Evolutionary conservation across 37 sponge, comb jelly and placozoan species (phyloP).

Genomic region (Theonella swinhoei): DNA sequence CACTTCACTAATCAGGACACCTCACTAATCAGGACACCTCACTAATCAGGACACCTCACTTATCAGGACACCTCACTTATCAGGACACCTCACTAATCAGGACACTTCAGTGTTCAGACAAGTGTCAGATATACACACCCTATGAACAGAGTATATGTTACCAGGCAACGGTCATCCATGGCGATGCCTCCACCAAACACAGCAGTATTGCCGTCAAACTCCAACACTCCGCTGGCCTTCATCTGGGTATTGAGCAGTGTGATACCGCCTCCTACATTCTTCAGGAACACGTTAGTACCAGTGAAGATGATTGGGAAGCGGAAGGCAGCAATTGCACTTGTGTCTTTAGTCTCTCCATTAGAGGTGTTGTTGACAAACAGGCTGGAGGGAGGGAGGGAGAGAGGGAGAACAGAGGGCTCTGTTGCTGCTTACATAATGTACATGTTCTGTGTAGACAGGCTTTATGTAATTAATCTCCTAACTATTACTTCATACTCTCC

Average conservation of each 20-base stretch:
- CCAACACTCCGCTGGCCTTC: conserved; percentile 44
- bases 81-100: no score
- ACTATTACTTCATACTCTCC: no score
- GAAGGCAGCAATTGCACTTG: conserved; percentile 82
- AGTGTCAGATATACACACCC: background rate
- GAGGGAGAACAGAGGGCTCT: background rate
- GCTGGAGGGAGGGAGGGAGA: conserved; percentile 10
- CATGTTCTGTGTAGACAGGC: no score
- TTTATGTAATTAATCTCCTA: no score
- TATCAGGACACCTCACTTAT: no score
- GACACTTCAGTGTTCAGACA: background rate
- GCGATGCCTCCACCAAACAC: conserved; percentile 82
- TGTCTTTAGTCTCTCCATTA: conserved; percentile 32
- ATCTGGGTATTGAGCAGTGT: conserved; percentile 74
- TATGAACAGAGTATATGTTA: conserved; percentile 14
- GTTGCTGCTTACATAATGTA: no score
- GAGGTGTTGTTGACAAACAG: conserved; percentile 69
- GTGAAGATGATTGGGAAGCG: conserved; percentile 67
- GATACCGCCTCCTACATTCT: conserved; percentile 75
- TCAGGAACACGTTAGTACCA: conserved; percentile 53
- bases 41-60: no score
- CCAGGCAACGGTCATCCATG: conserved; percentile 82
- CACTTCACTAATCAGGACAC: no score
- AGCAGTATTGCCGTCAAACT: conserved; percentile 59
- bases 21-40: no score